Conservation (phyloP, 2,888 invertebrate genomes). For the Brachypalpus laphriformis region DNA sequence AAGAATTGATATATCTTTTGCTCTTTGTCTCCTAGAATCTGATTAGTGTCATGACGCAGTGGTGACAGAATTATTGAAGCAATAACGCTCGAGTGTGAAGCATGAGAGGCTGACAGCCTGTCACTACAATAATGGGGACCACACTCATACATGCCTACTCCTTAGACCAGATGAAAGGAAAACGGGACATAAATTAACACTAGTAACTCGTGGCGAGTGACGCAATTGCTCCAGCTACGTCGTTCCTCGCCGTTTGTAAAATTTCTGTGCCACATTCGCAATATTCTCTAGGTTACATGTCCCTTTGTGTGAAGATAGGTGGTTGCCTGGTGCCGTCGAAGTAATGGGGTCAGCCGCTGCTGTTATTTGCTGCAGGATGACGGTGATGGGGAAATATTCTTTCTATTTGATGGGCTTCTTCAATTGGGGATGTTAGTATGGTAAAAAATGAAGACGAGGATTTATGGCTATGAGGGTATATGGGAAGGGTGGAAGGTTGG, state of each 20-base stretch:
- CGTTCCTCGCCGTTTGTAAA: background rate
- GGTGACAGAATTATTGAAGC: slow-evolving; percentile 27
- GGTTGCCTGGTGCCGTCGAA: background rate
- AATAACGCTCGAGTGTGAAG: background rate
- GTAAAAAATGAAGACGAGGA: background rate
- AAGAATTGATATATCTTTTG: background rate
- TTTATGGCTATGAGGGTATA: background rate
- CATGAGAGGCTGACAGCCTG: slow-evolving; percentile 1
- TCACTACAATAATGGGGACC: background rate
- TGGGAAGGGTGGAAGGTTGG: background rate
- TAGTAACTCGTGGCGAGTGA: slow-evolving; percentile 10
- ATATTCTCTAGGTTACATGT: slow-evolving; percentile 22
- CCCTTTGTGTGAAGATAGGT: background rate
- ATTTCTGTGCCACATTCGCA: slow-evolving; percentile 15
- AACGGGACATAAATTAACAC: slow-evolving; percentile 8
- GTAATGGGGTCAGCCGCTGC: slow-evolving; percentile 26
- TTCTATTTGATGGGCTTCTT: background rate
- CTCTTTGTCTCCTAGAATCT: slow-evolving; percentile 1
- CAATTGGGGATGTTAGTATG: background rate
- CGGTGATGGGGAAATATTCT: slow-evolving; percentile 1
- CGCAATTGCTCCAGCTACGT: slow-evolving; percentile 13
- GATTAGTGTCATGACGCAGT: slow-evolving; percentile 22
- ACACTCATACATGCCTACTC: background rate
- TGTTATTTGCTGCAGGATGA: slow-evolving; percentile 19
- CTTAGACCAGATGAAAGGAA: background rate